Percentiles rank a stretch among this genome's conserved stretches.
Conservation (phyloP, 2,113 vertebrate species). For the Proteles cristata region DNA sequence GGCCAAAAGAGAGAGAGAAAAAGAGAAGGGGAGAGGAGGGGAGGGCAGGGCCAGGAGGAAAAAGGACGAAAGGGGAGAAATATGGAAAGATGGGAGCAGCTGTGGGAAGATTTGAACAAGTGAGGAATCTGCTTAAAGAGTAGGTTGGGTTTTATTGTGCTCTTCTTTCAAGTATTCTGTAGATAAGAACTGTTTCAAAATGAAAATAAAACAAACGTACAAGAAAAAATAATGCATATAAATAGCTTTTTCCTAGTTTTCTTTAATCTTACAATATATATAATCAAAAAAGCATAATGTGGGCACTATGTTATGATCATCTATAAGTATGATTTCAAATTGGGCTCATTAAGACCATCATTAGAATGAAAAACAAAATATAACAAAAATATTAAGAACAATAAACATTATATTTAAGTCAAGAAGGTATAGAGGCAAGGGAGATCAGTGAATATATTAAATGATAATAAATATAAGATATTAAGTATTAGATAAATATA, state of each 20-base stretch:
- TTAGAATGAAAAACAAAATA: not conserved
- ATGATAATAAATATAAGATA: not conserved
- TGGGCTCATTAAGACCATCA: not conserved
- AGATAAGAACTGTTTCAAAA: not conserved
- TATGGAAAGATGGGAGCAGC: not conserved
- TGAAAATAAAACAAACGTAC: not conserved
- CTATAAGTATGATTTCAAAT: not conserved
- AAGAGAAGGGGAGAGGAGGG: not conserved
- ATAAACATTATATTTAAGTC: not conserved
- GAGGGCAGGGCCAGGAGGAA: not conserved
- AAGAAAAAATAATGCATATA: not conserved
- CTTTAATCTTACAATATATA: not conserved
- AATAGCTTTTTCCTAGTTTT: not conserved
- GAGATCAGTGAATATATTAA: not conserved
- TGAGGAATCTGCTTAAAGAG: not conserved
- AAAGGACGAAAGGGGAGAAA: not conserved
- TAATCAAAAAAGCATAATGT: not conserved
- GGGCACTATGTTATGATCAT: not conserved
- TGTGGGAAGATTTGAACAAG: not conserved
- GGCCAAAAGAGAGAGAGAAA: not conserved
- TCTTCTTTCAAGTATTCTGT: not conserved
- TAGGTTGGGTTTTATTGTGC: not conserved
- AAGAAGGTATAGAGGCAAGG: not conserved
- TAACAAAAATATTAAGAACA: not conserved
- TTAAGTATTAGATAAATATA: not conserved